These are phyloP conservation scores for Brotula barbata DNA, from an alignment of 2,797 vertebrate species.

Conservation along the genomic window DNA sequence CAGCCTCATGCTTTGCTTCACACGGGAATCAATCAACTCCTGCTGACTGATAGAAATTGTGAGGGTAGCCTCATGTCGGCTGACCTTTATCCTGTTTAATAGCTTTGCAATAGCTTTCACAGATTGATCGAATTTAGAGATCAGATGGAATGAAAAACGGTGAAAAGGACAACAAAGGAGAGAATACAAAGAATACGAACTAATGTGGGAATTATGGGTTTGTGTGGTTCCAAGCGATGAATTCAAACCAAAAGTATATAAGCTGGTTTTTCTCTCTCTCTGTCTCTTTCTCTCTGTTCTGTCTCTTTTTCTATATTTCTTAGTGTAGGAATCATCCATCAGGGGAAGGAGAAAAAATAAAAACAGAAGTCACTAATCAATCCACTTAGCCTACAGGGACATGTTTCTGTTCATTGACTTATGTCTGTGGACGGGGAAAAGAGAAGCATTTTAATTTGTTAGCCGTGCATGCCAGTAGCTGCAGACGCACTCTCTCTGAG, in stretches of 20 bases:
- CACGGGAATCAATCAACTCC: conserved; percentile 41
- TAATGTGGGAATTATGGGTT: conserved; percentile 21
- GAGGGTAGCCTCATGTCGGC: conserved; percentile 16
- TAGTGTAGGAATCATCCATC: conserved; percentile 33
- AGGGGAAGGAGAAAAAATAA: conserved; percentile 33
- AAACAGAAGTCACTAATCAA: conserved; percentile 53
- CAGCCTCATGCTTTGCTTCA: conserved; percentile 5
- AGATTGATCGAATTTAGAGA: conserved; percentile 11
- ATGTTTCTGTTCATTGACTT: conserved; percentile 40
- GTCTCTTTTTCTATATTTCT: no score
- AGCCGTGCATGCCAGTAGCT: conserved; percentile 47
- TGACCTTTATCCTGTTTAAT: conserved; percentile 26
- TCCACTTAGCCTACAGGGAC: conserved; percentile 44
- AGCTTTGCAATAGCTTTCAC: conserved; percentile 9
- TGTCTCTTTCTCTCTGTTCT: neutral
- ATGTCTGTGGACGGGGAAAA: conserved; percentile 31
- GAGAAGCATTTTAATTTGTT: conserved; percentile 55
- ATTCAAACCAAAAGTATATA: neutral
- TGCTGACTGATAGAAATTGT: conserved; percentile 24
- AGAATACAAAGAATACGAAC: conserved; percentile 1
- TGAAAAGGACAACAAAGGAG: neutral
- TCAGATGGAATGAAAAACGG: neutral
- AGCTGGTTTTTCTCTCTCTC: neutral
- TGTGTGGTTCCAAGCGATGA: no score
- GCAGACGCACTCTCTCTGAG: conserved; percentile 34